Conservation (phyloP, 2,888 invertebrate species). For the Sphecodes monilicornis region DNA sequence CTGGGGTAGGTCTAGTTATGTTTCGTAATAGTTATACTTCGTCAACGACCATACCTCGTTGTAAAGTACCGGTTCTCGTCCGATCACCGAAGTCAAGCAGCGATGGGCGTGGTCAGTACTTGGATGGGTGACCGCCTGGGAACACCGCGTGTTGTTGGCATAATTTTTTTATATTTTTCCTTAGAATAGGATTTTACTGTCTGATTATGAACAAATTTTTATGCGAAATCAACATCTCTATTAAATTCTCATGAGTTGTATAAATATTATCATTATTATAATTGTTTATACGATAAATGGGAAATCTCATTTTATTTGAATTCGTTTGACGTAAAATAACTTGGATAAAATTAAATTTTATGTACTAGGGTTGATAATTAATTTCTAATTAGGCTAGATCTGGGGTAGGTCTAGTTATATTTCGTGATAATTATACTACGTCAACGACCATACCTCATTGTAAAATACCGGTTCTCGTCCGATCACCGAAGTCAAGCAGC, state of each 20-base stretch:
- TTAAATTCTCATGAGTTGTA: too few relatives aligned
- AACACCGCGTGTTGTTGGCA: too few relatives aligned
- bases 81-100: slow-evolving; percentile 22
- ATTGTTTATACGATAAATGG: background rate
- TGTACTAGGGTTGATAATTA: background rate
- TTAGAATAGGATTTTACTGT: too few relatives aligned
- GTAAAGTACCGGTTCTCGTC: slow-evolving; percentile 1
- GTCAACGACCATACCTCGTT: background rate
- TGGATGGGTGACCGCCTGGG: background rate
- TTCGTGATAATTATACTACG: fast-evolving
- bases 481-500: slow-evolving; percentile 26
- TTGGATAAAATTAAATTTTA: background rate
- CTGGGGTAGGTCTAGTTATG: too few relatives aligned
- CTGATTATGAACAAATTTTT: too few relatives aligned
- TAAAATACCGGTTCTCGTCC: slow-evolving; percentile 2
- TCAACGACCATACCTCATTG: slow-evolving; percentile 3
- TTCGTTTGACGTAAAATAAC: background rate
- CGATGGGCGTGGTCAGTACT: background rate
- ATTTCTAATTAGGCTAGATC: background rate
- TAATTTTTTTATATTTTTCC: too few relatives aligned
- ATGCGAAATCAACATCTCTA: too few relatives aligned
- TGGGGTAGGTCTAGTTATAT: background rate
- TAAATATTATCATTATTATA: too few relatives aligned
- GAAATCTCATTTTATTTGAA: background rate
- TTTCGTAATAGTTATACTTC: background rate